Evolutionary conservation across 2,888 invertebrate genomes (phyloP).

Genomic region (Athetis lepigone): DNA sequence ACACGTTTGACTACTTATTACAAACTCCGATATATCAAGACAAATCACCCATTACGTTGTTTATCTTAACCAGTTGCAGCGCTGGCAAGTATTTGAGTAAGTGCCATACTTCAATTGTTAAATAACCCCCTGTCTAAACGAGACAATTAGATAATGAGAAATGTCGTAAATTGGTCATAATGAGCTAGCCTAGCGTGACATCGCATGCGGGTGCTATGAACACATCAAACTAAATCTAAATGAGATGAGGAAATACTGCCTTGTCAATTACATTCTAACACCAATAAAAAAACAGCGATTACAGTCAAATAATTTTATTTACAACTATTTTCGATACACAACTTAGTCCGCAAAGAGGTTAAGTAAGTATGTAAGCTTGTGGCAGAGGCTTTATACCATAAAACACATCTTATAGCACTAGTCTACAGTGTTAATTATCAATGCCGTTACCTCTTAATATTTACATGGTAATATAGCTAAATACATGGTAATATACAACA

Average conservation of each 20-base stretch:
- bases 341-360: too few species aligned
- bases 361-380: too few species aligned
- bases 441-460: too few species aligned
- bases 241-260: conserved; percentile 15
- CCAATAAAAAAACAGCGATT: not conserved
- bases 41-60: conserved; percentile 25
- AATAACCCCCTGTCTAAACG: conserved; percentile 41
- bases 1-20: not conserved
- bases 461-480: too few species aligned
- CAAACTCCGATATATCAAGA: conserved; percentile 4
- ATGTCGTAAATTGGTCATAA: conserved; percentile 48
- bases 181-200: conserved; percentile 27
- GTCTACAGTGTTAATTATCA: too few species aligned
- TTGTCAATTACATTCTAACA: not conserved
- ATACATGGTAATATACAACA: too few species aligned
- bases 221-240: conserved; percentile 22
- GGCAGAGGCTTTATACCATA: too few species aligned
- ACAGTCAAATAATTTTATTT: not conserved
- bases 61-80: conserved; percentile 31
- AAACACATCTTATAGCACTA: too few species aligned
- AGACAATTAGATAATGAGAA: conserved; percentile 52
- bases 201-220: conserved; percentile 46
- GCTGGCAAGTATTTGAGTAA: conserved; percentile 26
- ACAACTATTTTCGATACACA: too few species aligned
- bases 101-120: conserved; percentile 30